Evolutionary conservation across 2,888 invertebrate species (phyloP), one percentile per base, ranked within the genome.

Genomic region (Cistogaster globosa): DNA sequence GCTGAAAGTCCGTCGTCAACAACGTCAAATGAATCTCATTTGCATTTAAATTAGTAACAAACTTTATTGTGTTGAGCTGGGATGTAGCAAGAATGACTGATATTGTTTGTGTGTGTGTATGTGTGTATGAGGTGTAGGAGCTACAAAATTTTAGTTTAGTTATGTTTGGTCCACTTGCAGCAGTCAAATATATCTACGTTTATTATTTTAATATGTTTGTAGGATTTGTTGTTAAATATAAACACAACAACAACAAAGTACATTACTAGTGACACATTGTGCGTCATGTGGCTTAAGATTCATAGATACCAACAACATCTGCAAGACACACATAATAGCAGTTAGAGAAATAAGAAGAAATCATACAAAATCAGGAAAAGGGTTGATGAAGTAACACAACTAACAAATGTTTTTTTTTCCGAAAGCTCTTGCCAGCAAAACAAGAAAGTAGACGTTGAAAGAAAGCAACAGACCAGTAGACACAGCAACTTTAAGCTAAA

Each of bases 21-120:
- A 91, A 91, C 92, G 92, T 92, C 92, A 92, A 92, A 92, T 92
- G 92, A 92, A 92, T 92, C 92, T 92, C 92, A 92, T 92, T 92
- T 92, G 92, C 92, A 92, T 92, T 92, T 92, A 92, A 92, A 92
- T 92, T 92, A 92, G 92, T 85, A 85, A 85, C 82, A 85, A 85
- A 85, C 85, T 82, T 82, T 82, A 75, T 85, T 82, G 81, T 78
- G 65, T 75, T 62, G 80, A 67, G 63, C 71, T 76, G 74, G 67
- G 38, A 36, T 67, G 69, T 63, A 53, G 65, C 20, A 57, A 65
- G 42, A 58, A 16, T 32, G 53, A 3, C 36, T 48, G 32, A 63
- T 14, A 53, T 32, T 32, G 32, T 8, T 3, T 32, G 7, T 32
- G 32, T 32, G 32, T 32, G 32, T 32, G 6, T 26, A 2, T 32